A percentile compares a stretch with the other conserved stretches of the same genome.
These are phyloP conservation scores for Alviniconcha strummeri DNA, from an alignment of 2,888 invertebrate species.

Conservation along the genomic window DNA sequence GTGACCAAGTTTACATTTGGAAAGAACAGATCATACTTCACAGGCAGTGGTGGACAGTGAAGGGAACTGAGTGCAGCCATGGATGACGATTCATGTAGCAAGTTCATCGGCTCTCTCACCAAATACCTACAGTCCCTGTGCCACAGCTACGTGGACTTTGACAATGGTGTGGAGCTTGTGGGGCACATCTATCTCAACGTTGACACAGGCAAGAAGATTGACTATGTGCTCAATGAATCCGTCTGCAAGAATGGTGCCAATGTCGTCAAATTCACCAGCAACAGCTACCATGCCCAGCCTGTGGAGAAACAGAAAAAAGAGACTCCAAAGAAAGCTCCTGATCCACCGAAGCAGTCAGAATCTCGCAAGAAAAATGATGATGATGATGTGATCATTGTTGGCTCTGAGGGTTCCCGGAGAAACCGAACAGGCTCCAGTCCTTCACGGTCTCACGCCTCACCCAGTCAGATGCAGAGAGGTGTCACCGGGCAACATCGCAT, in stretches of 20 bases:
- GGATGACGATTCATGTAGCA: slow-evolving; percentile 32
- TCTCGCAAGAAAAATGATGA: slow-evolving; percentile 9
- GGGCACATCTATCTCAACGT: slow-evolving; percentile 30
- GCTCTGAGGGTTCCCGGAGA: slow-evolving; percentile 28
- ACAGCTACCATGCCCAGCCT: slow-evolving; percentile 34
- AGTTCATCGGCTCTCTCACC: slow-evolving; percentile 33
- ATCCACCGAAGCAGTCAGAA: not conserved
- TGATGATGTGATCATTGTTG: slow-evolving; percentile 35
- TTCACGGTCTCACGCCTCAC: not conserved
- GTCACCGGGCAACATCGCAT: slow-evolving; percentile 1
- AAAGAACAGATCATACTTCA: no score
- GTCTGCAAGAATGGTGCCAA: slow-evolving; percentile 34
- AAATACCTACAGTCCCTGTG: slow-evolving; percentile 31
- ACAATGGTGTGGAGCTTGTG: slow-evolving; percentile 29
- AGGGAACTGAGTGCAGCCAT: not conserved
- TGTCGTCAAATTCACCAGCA: slow-evolving; percentile 33
- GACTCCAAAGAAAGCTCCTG: slow-evolving; percentile 11
- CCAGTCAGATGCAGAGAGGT: slow-evolving; percentile 8
- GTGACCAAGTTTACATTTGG: no score
- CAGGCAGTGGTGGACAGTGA: no score
- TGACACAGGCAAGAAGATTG: slow-evolving; percentile 31
- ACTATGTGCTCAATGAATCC: slow-evolving; percentile 33
- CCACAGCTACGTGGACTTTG: slow-evolving; percentile 34
- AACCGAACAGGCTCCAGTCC: slow-evolving; percentile 19
- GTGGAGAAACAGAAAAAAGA: slow-evolving; percentile 32